A percentile compares a stretch with the other conserved stretches of the same genome.
Evolutionary conservation across 2,888 invertebrate species (phyloP).

Genomic region (Agapostemon virescens): DNA sequence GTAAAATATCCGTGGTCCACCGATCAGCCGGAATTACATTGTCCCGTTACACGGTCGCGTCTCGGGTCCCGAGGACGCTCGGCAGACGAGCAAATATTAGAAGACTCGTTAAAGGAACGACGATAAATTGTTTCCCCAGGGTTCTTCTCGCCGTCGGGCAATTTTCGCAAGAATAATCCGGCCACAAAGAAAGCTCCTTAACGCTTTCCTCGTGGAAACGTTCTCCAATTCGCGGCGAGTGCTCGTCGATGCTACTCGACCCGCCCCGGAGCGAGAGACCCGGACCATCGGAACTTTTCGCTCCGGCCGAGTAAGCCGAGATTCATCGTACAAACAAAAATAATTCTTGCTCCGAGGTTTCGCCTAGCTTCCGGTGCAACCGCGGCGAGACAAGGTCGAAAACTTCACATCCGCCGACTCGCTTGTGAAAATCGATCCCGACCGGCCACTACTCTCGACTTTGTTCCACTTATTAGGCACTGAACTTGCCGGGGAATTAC

Average conservation of each 20-base stretch:
- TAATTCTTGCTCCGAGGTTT: constrained; percentile 28
- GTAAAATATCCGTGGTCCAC: not conserved
- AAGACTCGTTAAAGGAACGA: not conserved
- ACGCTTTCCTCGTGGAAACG: constrained; percentile 2
- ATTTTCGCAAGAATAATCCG: constrained; percentile 35
- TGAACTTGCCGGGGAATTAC: constrained; percentile 10
- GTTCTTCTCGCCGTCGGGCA: constrained; percentile 15
- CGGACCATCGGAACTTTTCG: constrained; percentile 14
- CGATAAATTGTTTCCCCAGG: constrained; percentile 23
- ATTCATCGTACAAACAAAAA: constrained; percentile 45
- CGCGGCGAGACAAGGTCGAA: constrained; percentile 11
- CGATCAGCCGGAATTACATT: not conserved
- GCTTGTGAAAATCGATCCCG: constrained; percentile 25
- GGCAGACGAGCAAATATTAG: constrained; percentile 11
- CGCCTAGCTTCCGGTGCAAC: not conserved
- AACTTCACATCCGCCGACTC: constrained; percentile 6
- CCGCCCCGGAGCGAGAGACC: not conserved
- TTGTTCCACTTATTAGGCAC: constrained; percentile 40
- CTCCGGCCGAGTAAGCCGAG: constrained; percentile 26
- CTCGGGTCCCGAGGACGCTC: not conserved
- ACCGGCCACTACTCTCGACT: constrained; percentile 13
- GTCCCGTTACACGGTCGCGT: not conserved
- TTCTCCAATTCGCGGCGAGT: constrained; percentile 22
- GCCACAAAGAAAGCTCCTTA: constrained; percentile 11
- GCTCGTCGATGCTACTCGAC: constrained; percentile 13